A percentile compares a stretch with the other conserved stretches of the same genome.
Evolutionary conservation across 2,113 vertebrate genomes (phyloP).

Genomic region (Puffinus mauretanicus): DNA sequence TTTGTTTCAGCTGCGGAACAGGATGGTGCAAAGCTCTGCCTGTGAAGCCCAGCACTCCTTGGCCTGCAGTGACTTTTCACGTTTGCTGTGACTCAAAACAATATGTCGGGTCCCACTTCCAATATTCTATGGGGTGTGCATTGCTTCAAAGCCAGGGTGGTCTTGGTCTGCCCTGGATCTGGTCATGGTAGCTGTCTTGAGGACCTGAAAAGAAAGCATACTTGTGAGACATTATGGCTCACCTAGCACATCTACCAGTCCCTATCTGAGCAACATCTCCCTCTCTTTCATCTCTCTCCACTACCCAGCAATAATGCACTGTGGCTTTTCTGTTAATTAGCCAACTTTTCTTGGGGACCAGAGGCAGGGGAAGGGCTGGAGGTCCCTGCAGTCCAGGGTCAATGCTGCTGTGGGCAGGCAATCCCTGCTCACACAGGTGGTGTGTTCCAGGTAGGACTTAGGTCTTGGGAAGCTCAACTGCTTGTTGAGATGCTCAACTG

Average conservation of each 20-base stretch:
- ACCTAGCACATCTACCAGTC: neutral
- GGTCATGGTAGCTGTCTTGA: neutral
- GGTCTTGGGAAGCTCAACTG: neutral
- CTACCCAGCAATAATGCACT: neutral
- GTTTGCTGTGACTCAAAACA: neutral
- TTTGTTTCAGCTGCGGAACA: neutral
- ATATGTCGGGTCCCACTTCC: rapidly evolving
- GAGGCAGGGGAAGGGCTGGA: neutral
- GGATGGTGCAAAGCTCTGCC: neutral
- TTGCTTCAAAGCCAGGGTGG: neutral
- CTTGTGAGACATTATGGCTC: neutral
- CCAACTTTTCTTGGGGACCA: neutral
- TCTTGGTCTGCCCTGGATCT: neutral
- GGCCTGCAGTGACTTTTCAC: rapidly evolving
- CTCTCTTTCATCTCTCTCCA: neutral
- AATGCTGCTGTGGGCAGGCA: neutral
- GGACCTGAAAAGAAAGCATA: neutral
- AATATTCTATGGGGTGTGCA: neutral
- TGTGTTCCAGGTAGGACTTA: neutral
- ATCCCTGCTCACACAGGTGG: neutral
- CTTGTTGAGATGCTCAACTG: neutral
- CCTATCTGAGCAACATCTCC: neutral
- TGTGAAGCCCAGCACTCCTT: rapidly evolving
- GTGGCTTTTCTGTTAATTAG: neutral
- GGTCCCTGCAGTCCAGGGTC: neutral